Base-by-base conservation (phyloP, 2,113 vertebrate genomes). In the Ascaphus truei region DNA sequence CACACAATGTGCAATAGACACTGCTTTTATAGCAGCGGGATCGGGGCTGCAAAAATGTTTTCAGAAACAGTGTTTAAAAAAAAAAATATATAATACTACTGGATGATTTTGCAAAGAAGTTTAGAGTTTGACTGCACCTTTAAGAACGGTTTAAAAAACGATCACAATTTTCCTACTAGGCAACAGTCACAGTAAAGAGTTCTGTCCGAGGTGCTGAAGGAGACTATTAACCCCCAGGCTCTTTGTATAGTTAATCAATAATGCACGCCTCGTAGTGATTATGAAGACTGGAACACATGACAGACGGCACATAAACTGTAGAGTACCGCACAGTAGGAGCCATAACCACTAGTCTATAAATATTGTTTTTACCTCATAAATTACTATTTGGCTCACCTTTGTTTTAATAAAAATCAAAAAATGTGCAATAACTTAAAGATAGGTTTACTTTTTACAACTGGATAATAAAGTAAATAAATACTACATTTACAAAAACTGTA, bases 231-330 rank as follows among this genome's bases (percentile, higher is more conserved):
- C 67, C 57, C 50, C 45, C 45, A 41, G 57, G 67, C 57, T 61
- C 33, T 61, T 71, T 71, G 57, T 58, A 30, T 51, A 71, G 56
- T 41, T 60, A 69, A 69, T 69, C 67, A 69, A 69, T 69, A 69
- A 61, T 39, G 33, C 47, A 52, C 57, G 51, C 43, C 22, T 37
- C 45, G 25, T 47, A 71, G 57, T 51, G 57, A 61, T 71, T 61
- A 71, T 51, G 23, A 51, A 41, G 45, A 25, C 34, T 23, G 8
- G 10, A 51, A 45, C 36, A 43, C 67, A 41, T 51, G 57, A 52
- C 56, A 61, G 56, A 22, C 43, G 52, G 67, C 45, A 41, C 67
- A 71, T 71, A 61, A 52, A 33, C 52, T 23, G 30, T 33, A 33
- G 41, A 58, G 58, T 68, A 51, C 23, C 29, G 13, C 65, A 36